These are phyloP conservation scores for Eustalomyia histrio DNA, from an alignment of 2,888 invertebrate species.

Conservation along the genomic window DNA sequence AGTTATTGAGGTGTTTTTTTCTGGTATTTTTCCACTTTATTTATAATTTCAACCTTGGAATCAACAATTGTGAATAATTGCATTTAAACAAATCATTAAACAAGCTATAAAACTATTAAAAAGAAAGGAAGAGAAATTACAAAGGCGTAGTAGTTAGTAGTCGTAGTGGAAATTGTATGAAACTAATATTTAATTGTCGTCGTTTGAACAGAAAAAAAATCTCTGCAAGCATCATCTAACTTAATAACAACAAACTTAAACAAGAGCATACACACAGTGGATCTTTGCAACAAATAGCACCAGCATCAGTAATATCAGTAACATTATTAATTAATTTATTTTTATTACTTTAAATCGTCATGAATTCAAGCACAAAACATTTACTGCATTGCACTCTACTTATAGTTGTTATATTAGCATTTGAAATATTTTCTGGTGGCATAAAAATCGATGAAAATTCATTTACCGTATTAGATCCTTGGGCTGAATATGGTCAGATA, in stretches of 20 bases:
- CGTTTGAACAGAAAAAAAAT: background rate
- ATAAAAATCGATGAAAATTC: constrained; percentile 82
- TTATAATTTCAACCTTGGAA: constrained; percentile 19
- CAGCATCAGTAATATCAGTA: constrained; percentile 3
- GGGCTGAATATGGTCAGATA: constrained; percentile 88
- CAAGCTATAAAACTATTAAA: constrained; percentile 21
- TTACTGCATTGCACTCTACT: constrained; percentile 89
- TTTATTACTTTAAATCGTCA: constrained; percentile 45
- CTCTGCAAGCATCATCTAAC: constrained; percentile 3
- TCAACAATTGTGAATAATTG: constrained; percentile 41
- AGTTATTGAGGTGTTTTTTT: constrained; percentile 32
- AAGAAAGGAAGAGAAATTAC: constrained; percentile 1
- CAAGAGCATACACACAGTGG: background rate
- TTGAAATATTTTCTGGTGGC: constrained; percentile 86
- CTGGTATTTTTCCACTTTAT: background rate
- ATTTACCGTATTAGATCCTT: constrained; percentile 85
- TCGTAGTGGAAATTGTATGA: background rate
- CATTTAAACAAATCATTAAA: constrained; percentile 49
- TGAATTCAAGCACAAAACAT: constrained; percentile 84
- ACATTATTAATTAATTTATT: constrained; percentile 25
- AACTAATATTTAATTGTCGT: constrained; percentile 9
- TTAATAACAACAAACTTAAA: constrained; percentile 10
- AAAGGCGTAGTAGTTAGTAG: background rate
- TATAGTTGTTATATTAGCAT: constrained; percentile 86
- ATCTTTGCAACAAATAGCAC: background rate